A percentile compares a stretch with the other conserved stretches of the same genome.
These are phyloP conservation scores for Orchestia grillus DNA, from an alignment of 1,140 invertebrate species.

Conservation along the genomic window DNA sequence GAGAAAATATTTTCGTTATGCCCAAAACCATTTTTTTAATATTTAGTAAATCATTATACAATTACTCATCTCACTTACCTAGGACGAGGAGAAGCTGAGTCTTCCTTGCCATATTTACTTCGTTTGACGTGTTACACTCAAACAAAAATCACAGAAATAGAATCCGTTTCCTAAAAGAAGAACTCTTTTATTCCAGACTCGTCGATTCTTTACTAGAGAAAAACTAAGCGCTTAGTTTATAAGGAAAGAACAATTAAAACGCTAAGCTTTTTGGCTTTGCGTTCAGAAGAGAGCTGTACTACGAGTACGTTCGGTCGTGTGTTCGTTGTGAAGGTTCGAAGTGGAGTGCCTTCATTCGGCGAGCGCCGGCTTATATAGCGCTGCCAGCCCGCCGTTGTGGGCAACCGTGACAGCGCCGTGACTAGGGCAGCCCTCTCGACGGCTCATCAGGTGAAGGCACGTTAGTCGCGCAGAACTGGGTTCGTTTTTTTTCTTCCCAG, in stretches of 20 bases:
- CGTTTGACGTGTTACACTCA: neutral
- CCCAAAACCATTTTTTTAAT: neutral
- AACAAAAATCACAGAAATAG: neutral
- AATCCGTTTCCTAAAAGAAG: neutral
- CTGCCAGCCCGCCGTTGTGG: neutral
- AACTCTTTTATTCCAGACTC: neutral
- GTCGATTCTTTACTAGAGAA: neutral
- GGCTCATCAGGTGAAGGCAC: neutral
- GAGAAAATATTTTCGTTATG: neutral
- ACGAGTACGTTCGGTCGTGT: conserved; percentile 19
- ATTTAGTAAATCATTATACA: neutral
- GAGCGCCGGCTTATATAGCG: neutral
- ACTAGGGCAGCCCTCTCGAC: neutral
- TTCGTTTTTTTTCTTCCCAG: neutral
- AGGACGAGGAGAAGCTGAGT: neutral
- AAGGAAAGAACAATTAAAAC: neutral
- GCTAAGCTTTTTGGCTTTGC: neutral
- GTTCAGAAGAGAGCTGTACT: neutral
- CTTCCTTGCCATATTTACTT: neutral
- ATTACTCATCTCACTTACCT: neutral
- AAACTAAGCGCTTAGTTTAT: neutral
- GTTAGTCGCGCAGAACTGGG: neutral
- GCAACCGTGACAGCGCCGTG: neutral
- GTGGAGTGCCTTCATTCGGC: neutral
- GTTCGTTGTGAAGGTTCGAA: conserved; percentile 28